Base-by-base conservation (phyloP, 2,797 vertebrate species). In the Typhlichthys subterraneus region DNA sequence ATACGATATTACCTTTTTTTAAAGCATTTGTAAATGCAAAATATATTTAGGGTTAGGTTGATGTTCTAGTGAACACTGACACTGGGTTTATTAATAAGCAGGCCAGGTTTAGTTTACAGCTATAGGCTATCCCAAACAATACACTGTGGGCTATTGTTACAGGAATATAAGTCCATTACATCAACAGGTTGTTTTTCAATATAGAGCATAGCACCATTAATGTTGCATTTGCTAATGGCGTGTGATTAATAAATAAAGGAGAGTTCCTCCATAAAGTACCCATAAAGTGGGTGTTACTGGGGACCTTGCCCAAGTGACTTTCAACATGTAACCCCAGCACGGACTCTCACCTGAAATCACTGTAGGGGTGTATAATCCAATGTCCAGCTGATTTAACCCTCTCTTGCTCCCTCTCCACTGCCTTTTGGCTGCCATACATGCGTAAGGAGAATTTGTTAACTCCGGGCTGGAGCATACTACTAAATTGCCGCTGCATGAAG, bases 331-430 rank as follows among this genome's bases (percentile, higher is more conserved):
- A 33, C 76, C 62, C 63, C 61, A 17, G 33, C 47, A 12, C n/a
- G 65, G 63, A 67, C 73, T 80, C 90, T 91, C 87, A 98, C 96
- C 96, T 98, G 95, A 99, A 99, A 90, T 98, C 97, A 87, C 97
- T 98, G 93, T 98, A 99, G n/a, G 97, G 97, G 65, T 99, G 97
- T 75, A 99, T 99, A 91, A 99, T 98, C 97, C 97, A 99, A 76
- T 96, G 96, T 59, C 97, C 97, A 61, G 97, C 97, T 53, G 96
- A 97, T 88, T 99, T 99, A 17, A 99, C 97, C 62, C 97, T 92
- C 86, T 98, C 95, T 84, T 98, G 96, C 80, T 99, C 97, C 57
- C 93, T 84, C 75, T 99, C 97, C 73, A 99, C 97, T 45, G 95
- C 97, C 87, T 98, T 98, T 81, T 98, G 95, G 75, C 96, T 98